Percentiles rank a stretch among this genome's conserved stretches.
Conservation (phyloP, 2,888 invertebrate species). For the Morinoia aosen region DNA sequence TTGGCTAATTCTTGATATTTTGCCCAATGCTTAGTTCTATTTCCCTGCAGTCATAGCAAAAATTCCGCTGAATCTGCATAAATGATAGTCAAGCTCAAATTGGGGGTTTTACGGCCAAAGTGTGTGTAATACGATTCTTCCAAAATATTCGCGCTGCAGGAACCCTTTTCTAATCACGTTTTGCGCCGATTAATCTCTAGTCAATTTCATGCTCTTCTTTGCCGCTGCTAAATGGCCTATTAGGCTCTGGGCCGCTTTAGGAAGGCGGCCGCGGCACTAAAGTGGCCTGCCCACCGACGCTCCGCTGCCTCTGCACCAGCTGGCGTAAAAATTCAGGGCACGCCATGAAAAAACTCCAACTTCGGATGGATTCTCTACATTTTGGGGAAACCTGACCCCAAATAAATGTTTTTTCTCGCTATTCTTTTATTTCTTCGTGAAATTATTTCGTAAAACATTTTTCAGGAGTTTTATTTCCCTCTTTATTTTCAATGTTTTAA, state of each 20-base stretch:
- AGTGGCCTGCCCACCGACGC: background rate
- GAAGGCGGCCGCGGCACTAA: background rate
- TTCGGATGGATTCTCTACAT: background rate
- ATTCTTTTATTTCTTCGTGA: background rate
- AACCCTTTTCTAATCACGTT: constrained; percentile 32
- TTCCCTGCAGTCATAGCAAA: background rate
- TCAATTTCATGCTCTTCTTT: constrained; percentile 53
- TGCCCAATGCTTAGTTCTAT: background rate
- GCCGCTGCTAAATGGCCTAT: constrained; percentile 35
- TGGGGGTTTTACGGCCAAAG: background rate
- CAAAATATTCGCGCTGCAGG: constrained; percentile 7
- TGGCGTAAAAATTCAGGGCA: background rate
- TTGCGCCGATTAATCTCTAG: constrained; percentile 50
- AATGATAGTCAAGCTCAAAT: constrained; percentile 2
- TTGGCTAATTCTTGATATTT: constrained; percentile 17
- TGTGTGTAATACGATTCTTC: constrained; percentile 20
- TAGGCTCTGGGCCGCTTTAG: constrained; percentile 24
- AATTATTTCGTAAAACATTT: too few relatives aligned
- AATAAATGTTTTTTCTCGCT: background rate
- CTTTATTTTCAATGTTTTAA: too few relatives aligned
- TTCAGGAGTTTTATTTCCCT: too few relatives aligned
- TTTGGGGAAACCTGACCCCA: background rate
- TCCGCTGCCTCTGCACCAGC: constrained; percentile 14
- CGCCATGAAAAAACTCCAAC: background rate
- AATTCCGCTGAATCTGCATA: background rate